Evolutionary conservation across 1,140 invertebrate genomes (phyloP).

Genomic region (Drosophila sulfurigaster): DNA sequence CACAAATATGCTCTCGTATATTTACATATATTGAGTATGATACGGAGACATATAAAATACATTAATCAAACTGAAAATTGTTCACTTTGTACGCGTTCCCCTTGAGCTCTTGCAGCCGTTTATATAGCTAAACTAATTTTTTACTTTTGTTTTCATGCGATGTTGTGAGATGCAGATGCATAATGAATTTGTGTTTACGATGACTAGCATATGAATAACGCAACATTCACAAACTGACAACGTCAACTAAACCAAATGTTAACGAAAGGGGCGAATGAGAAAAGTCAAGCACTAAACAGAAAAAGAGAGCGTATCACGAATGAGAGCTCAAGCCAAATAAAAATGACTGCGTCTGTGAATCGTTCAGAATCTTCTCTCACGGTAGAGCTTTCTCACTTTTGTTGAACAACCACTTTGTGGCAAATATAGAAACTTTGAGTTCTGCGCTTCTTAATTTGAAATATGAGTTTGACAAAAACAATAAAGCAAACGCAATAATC

Average conservation of each 20-base stretch:
- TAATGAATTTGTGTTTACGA: constrained; percentile 67
- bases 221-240: constrained; percentile 58
- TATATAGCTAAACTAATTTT: constrained; percentile 1
- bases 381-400: constrained; percentile 15
- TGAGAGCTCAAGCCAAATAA: constrained; percentile 6
- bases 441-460: constrained; percentile 34
- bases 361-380: constrained; percentile 16
- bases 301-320: not conserved
- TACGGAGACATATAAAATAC: constrained; percentile 10
- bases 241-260: constrained; percentile 54
- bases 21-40: no score
- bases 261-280: constrained; percentile 62
- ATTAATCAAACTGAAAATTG: constrained; percentile 26
- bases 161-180: constrained; percentile 7
- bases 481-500: no score
- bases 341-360: constrained; percentile 12
- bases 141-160: constrained; percentile 35
- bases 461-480: constrained; percentile 11
- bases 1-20: not conserved
- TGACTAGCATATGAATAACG: constrained; percentile 59
- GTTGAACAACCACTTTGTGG: constrained; percentile 27
- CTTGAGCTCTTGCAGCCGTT: constrained; percentile 28
- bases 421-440: constrained; percentile 25
- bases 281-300: constrained; percentile 33
- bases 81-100: constrained; percentile 45